These are phyloP conservation scores for Liodrosophila aerea DNA, from an alignment of 2,888 invertebrate species.

Conservation along the genomic window DNA sequence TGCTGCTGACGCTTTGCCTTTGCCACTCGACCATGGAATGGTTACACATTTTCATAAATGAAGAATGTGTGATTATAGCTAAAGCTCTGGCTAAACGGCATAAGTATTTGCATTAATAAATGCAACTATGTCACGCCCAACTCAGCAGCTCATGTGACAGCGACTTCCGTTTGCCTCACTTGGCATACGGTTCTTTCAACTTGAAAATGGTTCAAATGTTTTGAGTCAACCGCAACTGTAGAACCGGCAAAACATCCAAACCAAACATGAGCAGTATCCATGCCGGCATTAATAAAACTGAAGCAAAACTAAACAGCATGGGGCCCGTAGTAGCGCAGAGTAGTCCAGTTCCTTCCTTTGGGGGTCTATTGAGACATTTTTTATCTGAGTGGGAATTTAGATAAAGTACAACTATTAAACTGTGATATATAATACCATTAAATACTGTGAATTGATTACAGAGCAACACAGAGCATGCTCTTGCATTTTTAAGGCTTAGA, in stretches of 20 bases:
- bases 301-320: slow-evolving; percentile 58
- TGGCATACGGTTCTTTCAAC: slow-evolving; percentile 33
- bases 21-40: slow-evolving; percentile 50
- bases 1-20: slow-evolving; percentile 25
- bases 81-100: slow-evolving; percentile 30
- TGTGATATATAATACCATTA: too few relatives aligned
- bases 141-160: slow-evolving; percentile 59
- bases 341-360: background rate
- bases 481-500: too few relatives aligned
- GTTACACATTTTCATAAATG: slow-evolving; percentile 65
- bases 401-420: slow-evolving; percentile 13
- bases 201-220: slow-evolving; percentile 38
- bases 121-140: slow-evolving; percentile 75
- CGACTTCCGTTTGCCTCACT: slow-evolving; percentile 55
- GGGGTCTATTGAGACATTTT: slow-evolving; percentile 1
- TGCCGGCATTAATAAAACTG: slow-evolving; percentile 47
- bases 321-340: slow-evolving; percentile 30
- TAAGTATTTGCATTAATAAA: slow-evolving; percentile 72
- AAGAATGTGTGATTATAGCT: slow-evolving; percentile 41
- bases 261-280: slow-evolving; percentile 7
- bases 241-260: slow-evolving; percentile 1
- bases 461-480: too few relatives aligned
- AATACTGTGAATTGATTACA: background rate
- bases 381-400: slow-evolving; percentile 7
- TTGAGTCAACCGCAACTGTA: slow-evolving; percentile 15